Base-by-base conservation (phyloP, 2,888 invertebrate genomes). In the Cheilosia vulpina region DNA sequence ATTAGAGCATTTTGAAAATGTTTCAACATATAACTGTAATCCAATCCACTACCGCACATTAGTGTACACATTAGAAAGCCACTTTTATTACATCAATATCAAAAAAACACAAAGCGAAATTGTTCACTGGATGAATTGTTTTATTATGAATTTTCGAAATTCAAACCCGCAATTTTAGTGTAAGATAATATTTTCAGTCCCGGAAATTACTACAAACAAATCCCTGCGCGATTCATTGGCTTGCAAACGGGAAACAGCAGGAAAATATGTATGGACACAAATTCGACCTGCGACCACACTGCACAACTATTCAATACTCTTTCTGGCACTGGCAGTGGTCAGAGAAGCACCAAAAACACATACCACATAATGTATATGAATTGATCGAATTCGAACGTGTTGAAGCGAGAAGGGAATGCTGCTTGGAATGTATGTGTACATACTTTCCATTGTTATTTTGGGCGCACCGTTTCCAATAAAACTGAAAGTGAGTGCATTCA, bases 301-400 rank as follows among this genome's bases (percentile, higher is more conserved):
- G 55, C 73, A 73, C 73, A 73, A 78, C 78, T 73, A 68, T 79
- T 57, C 62, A 47, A 83, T 83, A 73, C 78, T 80, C 73, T 73
- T 65, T 78, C 78, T 72, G 11, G 47, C 55, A 21, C 38, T 38
- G 38, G 13, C 38, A 38, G 13, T 31, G 27, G 52, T 17, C 31
- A 45, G 13, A 38, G 71, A 38, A 45, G 17, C 71, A 63, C 7
- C 62, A 34, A 80, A 73, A 80, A 73, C 55, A 52, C 76, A 66
- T 38, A 76, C 60, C 34, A 63, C 24, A n/a, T 6, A 47, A 11
- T 52, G 41, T 52, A 4, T 0, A 43, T 15, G 43, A 45, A 19
- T 15, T 1, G 15, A 24, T 31, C 31, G 31, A 2, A 9, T 9
- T 52, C 15, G 13, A 19, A 19, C 31, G 31, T 53, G 31, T 45